Evolutionary conservation across 2,888 invertebrate species (phyloP), one percentile per base, ranked within the genome.

Genomic region (Argyresthia albistria): DNA sequence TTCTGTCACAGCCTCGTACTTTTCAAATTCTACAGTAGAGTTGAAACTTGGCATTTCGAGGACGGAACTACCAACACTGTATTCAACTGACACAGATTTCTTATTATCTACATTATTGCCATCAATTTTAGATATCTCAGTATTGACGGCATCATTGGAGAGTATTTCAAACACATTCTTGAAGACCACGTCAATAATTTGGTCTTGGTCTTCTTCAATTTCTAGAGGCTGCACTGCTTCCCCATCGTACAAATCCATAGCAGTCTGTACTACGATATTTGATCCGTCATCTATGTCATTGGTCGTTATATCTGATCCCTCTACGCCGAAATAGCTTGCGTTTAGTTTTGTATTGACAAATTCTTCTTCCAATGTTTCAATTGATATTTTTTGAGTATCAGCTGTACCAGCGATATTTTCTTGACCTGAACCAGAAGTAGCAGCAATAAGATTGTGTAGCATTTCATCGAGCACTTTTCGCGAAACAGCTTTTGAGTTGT

Each of bases 11-110:
- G 64, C 55, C 67, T 87, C 87, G 39, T 75, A 69, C 59, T 78
- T 82, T 56, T 87, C 87, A 56, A 87, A 87, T 60, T 87, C 87
- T 4, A 59, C 70, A 1, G 79, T 82, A 0, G 87, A 84, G 67
- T 87, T 73, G 12, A 80, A 72, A 53, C 86, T 84, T 25, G 54
- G 50, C 0, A 60, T 54, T n/a, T 70, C 74, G 39, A 55, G 55
- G 10, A 65, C 64, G 1, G 73, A 73, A 59, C 70, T 76, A 0
- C 65, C 49, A n/a, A 66, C 61, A 56, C 73, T 80, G 54, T 67
- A 64, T 36, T 65, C 55, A 39, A 39, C 39, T 39, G 39, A 39
- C 8, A 39, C n/a, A 39, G 9, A 11, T 11, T 39, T n/a, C n/a
- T 39, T 39, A 39, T 39, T 39, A 39, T 39, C n/a, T 39, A 39